A percentile compares a stretch with the other conserved stretches of the same genome.
These are phyloP conservation scores for Odontophorus gujanensis DNA, from an alignment of 2,113 vertebrate species.

Conservation along the genomic window DNA sequence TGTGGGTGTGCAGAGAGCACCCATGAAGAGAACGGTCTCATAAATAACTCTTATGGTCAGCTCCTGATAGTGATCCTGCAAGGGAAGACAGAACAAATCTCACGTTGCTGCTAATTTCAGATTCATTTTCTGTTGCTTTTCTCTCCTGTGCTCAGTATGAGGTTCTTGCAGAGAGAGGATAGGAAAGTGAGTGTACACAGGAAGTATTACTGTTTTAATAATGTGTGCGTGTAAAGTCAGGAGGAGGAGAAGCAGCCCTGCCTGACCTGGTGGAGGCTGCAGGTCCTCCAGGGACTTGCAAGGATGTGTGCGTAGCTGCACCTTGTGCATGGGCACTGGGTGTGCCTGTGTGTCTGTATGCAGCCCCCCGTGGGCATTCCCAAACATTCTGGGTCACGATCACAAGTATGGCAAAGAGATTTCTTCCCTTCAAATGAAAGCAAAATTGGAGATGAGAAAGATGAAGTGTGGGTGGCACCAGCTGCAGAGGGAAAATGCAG, in stretches of 20 bases:
- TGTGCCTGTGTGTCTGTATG: neutral
- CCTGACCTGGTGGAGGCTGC: neutral
- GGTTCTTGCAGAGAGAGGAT: neutral
- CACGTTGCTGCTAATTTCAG: neutral
- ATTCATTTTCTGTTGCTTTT: neutral
- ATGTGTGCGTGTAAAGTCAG: too few species aligned
- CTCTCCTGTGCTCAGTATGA: neutral
- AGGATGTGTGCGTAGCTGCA: too few species aligned
- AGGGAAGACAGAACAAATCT: neutral
- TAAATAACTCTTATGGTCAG: neutral
- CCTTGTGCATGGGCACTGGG: too few species aligned
- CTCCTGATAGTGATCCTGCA: neutral
- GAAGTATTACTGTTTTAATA: neutral
- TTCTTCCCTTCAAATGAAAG: neutral
- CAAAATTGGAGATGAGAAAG: neutral
- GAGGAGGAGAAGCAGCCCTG: neutral
- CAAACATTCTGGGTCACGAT: neutral
- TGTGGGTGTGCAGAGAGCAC: neutral
- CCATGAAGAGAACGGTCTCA: neutral
- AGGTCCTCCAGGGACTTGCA: neutral
- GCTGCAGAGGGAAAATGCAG: neutral
- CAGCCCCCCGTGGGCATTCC: neutral
- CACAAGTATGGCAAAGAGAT: neutral
- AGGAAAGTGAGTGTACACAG: neutral
- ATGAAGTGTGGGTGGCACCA: neutral